These are phyloP conservation scores for Heliconius sara DNA, from an alignment of 2,888 invertebrate species.

Conservation along the genomic window DNA sequence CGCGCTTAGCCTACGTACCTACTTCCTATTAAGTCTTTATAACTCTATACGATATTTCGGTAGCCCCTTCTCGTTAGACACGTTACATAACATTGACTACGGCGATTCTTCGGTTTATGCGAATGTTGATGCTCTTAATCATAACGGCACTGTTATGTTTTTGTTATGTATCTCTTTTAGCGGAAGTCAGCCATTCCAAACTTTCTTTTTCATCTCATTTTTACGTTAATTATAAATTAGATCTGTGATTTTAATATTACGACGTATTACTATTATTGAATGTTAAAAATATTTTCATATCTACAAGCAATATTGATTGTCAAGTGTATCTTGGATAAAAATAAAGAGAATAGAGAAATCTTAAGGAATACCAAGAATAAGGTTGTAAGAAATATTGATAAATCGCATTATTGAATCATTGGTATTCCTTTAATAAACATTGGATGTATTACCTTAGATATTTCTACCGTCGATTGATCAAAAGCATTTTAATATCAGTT, in stretches of 20 bases:
- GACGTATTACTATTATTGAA: neutral
- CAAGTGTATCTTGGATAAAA: neutral
- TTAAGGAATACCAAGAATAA: neutral
- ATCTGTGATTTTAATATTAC: neutral
- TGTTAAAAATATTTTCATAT: neutral
- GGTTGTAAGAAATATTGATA: no score
- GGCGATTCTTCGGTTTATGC: slow-evolving; percentile 40
- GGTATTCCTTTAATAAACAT: no score
- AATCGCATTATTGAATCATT: no score
- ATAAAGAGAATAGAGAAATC: neutral
- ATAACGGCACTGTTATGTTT: slow-evolving; percentile 41
- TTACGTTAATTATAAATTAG: slow-evolving; percentile 15
- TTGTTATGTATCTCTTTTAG: slow-evolving; percentile 41
- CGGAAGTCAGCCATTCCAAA: slow-evolving; percentile 37
- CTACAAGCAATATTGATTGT: neutral
- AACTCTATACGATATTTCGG: slow-evolving; percentile 14
- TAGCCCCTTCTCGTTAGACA: slow-evolving; percentile 19
- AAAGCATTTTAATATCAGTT: no score
- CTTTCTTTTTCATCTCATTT: slow-evolving; percentile 40
- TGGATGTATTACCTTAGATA: neutral
- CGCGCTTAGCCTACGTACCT: neutral
- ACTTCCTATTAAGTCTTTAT: slow-evolving; percentile 4
- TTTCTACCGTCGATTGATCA: neutral
- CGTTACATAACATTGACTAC: slow-evolving; percentile 39
- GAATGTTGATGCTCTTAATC: slow-evolving; percentile 42